These are phyloP conservation scores for Scaptomyza montana DNA, from an alignment of 1,140 invertebrate genomes.

Conservation along the genomic window DNA sequence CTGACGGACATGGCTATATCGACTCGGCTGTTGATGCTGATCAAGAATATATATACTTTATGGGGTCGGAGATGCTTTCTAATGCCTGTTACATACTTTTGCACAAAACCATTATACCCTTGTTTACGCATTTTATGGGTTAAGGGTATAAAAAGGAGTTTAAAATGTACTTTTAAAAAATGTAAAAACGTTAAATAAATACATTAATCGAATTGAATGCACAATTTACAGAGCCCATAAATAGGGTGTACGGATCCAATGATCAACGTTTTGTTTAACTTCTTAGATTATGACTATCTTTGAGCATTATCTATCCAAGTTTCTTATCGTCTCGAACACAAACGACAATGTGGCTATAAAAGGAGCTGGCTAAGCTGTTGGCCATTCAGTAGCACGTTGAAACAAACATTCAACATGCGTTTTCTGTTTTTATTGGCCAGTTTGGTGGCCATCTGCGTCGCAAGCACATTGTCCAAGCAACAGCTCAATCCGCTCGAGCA, in stretches of 20 bases:
- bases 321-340: slow-evolving; percentile 21
- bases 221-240: slow-evolving; percentile 11
- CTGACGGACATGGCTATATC: too few species aligned
- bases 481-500: slow-evolving; percentile 46
- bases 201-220: not conserved
- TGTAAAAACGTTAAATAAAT: not conserved
- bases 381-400: slow-evolving; percentile 59
- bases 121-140: too few species aligned
- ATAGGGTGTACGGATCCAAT: slow-evolving; percentile 27
- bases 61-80: too few species aligned
- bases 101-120: too few species aligned
- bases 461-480: slow-evolving; percentile 56
- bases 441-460: slow-evolving; percentile 66
- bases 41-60: too few species aligned
- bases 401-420: slow-evolving; percentile 65
- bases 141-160: too few species aligned
- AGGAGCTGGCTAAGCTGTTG: slow-evolving; percentile 30
- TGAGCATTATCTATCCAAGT: slow-evolving; percentile 12
- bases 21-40: too few species aligned
- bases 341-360: slow-evolving; percentile 50
- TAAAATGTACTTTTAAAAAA: too few species aligned
- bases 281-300: slow-evolving; percentile 8
- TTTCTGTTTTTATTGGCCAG: slow-evolving; percentile 75
- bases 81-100: too few species aligned
- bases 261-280: slow-evolving; percentile 63